Conservation (phyloP, 2,797 vertebrate genomes). For the Acanthopagrus latus region DNA sequence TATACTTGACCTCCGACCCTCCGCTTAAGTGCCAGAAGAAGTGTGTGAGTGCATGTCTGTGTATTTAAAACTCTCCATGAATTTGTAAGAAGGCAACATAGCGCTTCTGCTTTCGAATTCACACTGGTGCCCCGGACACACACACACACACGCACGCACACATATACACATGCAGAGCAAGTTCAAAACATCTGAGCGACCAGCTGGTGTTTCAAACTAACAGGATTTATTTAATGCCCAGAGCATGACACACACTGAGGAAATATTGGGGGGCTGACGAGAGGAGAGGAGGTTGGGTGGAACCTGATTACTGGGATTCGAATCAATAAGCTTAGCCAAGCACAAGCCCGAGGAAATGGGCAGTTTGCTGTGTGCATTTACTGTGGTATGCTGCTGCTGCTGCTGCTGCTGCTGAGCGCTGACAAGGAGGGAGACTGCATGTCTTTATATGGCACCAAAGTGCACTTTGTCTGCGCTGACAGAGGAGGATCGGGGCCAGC, state of each 20-base stretch:
- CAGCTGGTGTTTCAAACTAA: slow-evolving; percentile 75
- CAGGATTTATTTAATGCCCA: slow-evolving; percentile 81
- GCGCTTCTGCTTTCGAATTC: slow-evolving; percentile 11
- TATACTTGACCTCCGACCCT: slow-evolving; percentile 56
- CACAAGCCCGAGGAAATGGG: slow-evolving; percentile 75
- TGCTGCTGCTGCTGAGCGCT: slow-evolving; percentile 48
- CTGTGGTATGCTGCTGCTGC: slow-evolving; percentile 75
- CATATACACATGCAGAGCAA: slow-evolving; percentile 28
- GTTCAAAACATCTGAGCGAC: slow-evolving; percentile 55
- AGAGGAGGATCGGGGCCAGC: slow-evolving; percentile 58
- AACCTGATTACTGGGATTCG: slow-evolving; percentile 78
- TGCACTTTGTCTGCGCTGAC: slow-evolving; percentile 81
- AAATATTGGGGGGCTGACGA: slow-evolving; percentile 68
- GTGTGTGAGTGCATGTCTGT: slow-evolving; percentile 4
- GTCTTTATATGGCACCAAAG: slow-evolving; percentile 83
- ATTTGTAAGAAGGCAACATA: slow-evolving; percentile 14
- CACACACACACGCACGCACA: slow-evolving; percentile 15
- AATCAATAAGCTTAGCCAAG: slow-evolving; percentile 82
- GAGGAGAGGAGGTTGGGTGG: slow-evolving; percentile 22
- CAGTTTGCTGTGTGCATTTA: slow-evolving; percentile 75
- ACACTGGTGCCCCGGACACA: slow-evolving; percentile 25
- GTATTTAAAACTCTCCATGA: slow-evolving; percentile 21
- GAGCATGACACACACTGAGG: slow-evolving; percentile 81
- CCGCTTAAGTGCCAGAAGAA: neutral
- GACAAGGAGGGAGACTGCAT: slow-evolving; percentile 66